Base-by-base conservation (phyloP, 2,113 vertebrate species). In the Gambusia holbrooki region DNA sequence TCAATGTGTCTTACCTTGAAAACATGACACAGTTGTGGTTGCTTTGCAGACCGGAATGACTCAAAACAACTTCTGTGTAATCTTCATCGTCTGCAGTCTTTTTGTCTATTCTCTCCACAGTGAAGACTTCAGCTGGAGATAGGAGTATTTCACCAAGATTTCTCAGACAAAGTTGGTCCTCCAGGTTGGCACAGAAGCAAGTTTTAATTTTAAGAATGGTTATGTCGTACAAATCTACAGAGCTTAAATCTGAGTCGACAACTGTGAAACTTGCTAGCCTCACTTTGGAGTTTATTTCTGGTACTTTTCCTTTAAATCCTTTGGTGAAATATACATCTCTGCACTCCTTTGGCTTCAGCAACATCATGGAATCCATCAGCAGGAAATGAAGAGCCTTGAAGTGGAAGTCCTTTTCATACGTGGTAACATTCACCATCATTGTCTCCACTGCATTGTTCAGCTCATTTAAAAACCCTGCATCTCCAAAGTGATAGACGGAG, bases 351-450 rank as follows among this genome's bases (percentile, higher is more conserved):
- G 37, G 8, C 0, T 73, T 63, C 28, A 84, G 33, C 64, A 87
- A 66, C 5, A 0, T 69, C 70, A 95, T 76, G 25, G 84, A 62
- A 77, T 93, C 92, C 79, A 79, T 91, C 3, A 95, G 82, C 32
- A 95, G 84, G 69, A 94, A 95, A 71, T 94, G 89, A 37, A 95
- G 64, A 32, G 92, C 85, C 82, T 94, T 95, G 74, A 89, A 93
- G 28, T 74, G 68, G 82, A 94, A 94, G 1, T 82, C 0, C 0
- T 79, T 14, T 51, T 73, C 66, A 45, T 94, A 94, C 2, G 33
- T 78, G 32, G 30, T 82, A 0, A 0, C 15, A 32, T 91, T 91
- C 5, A 0, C 51, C 3, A 90, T 89, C 66, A 40, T 22, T 1
- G 7, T 83, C n/a, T 83, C 5, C 42, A 93, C 80, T 1, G 29